A percentile compares a stretch with the other conserved stretches of the same genome.
These are phyloP conservation scores for Cryptotermes secundus DNA, from an alignment of 1,140 invertebrate genomes.

Conservation along the genomic window DNA sequence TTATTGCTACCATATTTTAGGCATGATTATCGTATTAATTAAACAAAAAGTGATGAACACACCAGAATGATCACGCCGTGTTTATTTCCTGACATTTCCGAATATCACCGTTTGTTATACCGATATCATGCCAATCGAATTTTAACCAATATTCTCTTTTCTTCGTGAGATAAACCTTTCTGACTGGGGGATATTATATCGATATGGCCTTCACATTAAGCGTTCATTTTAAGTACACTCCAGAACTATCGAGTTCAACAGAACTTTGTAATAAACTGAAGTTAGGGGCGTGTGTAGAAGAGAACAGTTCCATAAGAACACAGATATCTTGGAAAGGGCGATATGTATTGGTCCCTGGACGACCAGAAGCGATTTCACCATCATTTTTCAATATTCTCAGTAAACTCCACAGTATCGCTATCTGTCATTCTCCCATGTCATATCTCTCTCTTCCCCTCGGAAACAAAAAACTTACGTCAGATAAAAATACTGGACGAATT, in stretches of 20 bases:
- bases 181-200: no score
- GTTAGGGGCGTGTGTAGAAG: background rate
- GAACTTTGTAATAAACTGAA: background rate
- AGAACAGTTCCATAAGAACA: background rate
- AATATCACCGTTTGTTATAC: no score
- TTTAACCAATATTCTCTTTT: no score
- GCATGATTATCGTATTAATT: no score
- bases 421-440: slow-evolving; percentile 25
- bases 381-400: slow-evolving; percentile 29
- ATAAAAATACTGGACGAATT: slow-evolving; percentile 11
- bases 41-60: no score
- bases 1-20: no score
- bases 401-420: slow-evolving; percentile 1
- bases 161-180: no score
- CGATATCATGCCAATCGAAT: no score
- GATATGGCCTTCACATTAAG: no score
- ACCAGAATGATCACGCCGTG: no score
- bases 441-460: background rate
- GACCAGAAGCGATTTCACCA: background rate
- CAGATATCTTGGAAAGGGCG: background rate
- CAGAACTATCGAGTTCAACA: background rate
- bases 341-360: slow-evolving; percentile 21
- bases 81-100: no score
- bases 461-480: slow-evolving; percentile 17
- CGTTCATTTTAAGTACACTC: no score